Base-by-base conservation (phyloP, 2,888 invertebrate species). In the Xylota sylvarum region DNA sequence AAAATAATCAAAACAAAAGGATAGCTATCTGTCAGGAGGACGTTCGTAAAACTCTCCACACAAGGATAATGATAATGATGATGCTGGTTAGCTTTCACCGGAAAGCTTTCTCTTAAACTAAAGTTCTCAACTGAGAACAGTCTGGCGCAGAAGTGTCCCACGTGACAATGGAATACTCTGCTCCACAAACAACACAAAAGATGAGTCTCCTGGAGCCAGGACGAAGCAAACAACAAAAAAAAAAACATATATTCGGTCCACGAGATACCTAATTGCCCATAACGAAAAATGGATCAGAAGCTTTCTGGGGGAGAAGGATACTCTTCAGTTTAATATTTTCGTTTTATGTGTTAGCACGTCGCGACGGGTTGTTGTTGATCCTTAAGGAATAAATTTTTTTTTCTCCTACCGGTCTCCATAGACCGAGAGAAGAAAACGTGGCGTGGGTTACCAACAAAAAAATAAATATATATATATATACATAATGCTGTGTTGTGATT, bases 261-360 rank as follows among this genome's bases (percentile, higher is more conserved):
- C 72, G 69, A 77, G 69, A 86, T 73, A 78, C 77, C 77, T 78
- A 78, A 82, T 86, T 86, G 86, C 32, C 73, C 73, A 64, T 82
- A 64, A 56, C 58, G 69, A 56, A 78, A 86, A 82, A 62, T 69
- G 73, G 82, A 82, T 73, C 77, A 82, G 52, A 73, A 86, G 86
- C 78, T 86, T 82, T 86, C 58, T n/a, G 81, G 77, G 78, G 82
- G 60, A 65, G 48, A 72, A 62, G 67, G 67, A 48, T n/a, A 81
- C 78, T 69, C 78, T 69, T 82, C 86, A 86, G 86, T 86, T 67
- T 56, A 62, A 77, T 78, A 82, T 82, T 86, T 86, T 81, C 81
- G 73, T 86, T 86, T 86, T 82, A 67, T 74, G 82, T 77, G 86
- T 82, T 78, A 86, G 77, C 77, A 86, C 86, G 86, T 86, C 86